phyloP scores from a whole-genome alignment of 2,113 vertebrate species.

The Promerops cafer region DNA sequence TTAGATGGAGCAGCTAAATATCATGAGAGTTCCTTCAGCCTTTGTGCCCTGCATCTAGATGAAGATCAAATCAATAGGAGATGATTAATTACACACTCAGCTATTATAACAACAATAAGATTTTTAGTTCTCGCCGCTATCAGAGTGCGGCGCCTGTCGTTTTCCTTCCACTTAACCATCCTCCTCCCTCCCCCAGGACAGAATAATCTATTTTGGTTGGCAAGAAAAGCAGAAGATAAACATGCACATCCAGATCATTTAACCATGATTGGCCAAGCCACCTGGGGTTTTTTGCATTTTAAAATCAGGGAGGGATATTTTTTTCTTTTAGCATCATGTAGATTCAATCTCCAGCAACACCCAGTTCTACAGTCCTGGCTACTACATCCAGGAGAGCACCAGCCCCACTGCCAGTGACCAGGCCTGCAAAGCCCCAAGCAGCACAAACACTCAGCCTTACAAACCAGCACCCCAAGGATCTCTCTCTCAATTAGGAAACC shows the following conservation, averaged over 20 bases:
- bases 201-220: conserved; percentile 12
- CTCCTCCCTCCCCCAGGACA: background rate
- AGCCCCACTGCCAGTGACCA: background rate
- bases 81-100: conserved; percentile 54
- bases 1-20: conserved; percentile 18
- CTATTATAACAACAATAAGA: conserved; percentile 44
- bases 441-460: background rate
- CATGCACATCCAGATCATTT: background rate
- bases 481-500: background rate
- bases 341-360: background rate
- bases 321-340: background rate
- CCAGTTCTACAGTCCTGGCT: background rate
- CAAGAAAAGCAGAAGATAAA: conserved; percentile 23
- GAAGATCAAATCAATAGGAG: conserved; percentile 56
- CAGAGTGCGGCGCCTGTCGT: background rate
- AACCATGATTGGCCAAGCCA: background rate
- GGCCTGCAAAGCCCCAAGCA: background rate
- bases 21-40: conserved; percentile 5
- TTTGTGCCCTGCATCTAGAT: conserved; percentile 29
- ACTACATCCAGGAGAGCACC: background rate
- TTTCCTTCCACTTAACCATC: conserved; percentile 32
- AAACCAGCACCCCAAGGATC: background rate
- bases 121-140: background rate
- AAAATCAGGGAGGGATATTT: background rate
- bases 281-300: background rate